Conservation (phyloP, 2,113 vertebrate species). For the Gnathonemus longibarbis region DNA sequence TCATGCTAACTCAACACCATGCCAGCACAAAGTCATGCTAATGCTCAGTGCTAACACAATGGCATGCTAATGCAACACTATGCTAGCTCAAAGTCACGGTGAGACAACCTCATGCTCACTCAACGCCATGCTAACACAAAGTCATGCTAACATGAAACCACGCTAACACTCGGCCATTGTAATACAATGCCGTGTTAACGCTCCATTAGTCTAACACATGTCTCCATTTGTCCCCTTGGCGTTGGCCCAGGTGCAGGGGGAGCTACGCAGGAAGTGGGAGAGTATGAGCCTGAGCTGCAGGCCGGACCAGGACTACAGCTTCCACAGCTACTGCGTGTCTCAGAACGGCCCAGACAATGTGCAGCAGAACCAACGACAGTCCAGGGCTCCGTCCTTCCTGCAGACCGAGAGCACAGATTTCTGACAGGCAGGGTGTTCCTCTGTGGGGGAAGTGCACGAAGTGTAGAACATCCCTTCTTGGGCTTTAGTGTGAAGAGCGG, state of each 20-base stretch:
- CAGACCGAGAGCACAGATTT: constrained; percentile 78
- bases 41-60: background rate
- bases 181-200: background rate
- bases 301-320: constrained; percentile 47
- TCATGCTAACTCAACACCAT: background rate
- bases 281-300: constrained; percentile 59
- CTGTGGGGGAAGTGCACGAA: no score
- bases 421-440: constrained; percentile 39
- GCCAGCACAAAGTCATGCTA: background rate
- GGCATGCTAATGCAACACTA: background rate
- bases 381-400: constrained; percentile 68
- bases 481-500: background rate
- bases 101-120: background rate
- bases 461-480: background rate
- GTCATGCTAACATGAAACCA: background rate
- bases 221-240: background rate
- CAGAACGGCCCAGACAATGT: constrained; percentile 65
- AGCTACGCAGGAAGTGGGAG: constrained; percentile 77
- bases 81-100: background rate
- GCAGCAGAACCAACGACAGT: constrained; percentile 59
- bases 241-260: constrained; percentile 71
- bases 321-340: constrained; percentile 60
- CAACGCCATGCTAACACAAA: background rate
- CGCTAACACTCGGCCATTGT: background rate
- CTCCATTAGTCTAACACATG: background rate